Base-by-base conservation (phyloP, 1,140 invertebrate species). In the Bathynomus jamesi region DNA sequence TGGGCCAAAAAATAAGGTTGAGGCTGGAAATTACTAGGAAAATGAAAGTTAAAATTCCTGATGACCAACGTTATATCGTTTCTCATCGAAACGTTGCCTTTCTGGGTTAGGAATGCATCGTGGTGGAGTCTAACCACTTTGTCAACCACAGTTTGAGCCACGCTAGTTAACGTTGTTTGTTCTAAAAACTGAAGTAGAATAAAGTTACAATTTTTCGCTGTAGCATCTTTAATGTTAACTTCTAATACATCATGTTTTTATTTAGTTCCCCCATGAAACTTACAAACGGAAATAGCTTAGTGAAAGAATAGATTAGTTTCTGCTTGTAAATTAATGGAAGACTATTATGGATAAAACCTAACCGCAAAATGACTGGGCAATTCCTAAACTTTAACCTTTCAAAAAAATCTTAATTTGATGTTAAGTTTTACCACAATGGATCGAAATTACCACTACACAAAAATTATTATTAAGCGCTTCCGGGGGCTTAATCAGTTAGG, bases 41-140 rank as follows among this genome's bases (percentile, higher is more conserved):
- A 29, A 27, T 64, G 86, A 78, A 89, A 93, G 82, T 92, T 93
- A 79, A 95, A 95, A 81, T 94, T 95, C 53, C 92, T 83, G 61
- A 96, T 89, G 0, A 96, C 79, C 5, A 96, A 83, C 0, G 92
- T 94, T 74, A 95, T 92, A 79, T 93, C 91, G 72, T 91, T 90
- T 78, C 87, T 87, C 24, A 83, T 80, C 68, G 82, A 85, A 17
- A 77, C 29, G 70, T 78, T 46, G 62, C 76, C 63, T 75, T 79
- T 68, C 28, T 78, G 66, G 31, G 69, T 76, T 78, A 91, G 88
- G 78, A 88, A 93, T 67, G 87, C 86, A 67, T 94, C 90, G 73
- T 93, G 89, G 80, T 95, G 93, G 67, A 91, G 87, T 64, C 91
- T 83, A 4, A 91, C 91, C 8, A 93, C 88, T 83, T 92, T 91